Evolutionary conservation across 35 echinoderm and acorn worm species (phyloP).

Genomic region (Ophiothrix spiculata): DNA sequence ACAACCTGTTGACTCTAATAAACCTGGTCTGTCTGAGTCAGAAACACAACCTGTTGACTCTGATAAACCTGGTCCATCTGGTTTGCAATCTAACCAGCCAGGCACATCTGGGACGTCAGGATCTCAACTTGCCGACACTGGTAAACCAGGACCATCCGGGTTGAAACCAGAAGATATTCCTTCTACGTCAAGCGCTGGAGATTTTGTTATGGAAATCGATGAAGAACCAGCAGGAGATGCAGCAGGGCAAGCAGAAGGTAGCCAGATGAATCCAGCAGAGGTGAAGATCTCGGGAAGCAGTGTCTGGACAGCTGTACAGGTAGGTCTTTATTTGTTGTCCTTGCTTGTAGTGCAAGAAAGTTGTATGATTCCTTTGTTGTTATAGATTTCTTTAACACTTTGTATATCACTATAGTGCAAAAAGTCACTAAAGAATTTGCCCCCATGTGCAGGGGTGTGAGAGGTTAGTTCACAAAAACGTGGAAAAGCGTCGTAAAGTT

Average conservation of each 20-base stretch:
- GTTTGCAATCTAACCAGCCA: background rate
- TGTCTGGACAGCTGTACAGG: background rate
- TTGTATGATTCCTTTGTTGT: too few relatives aligned
- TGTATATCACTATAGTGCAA: too few relatives aligned
- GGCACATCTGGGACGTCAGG: too few relatives aligned
- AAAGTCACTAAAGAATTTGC: too few relatives aligned
- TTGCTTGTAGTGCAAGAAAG: too few relatives aligned
- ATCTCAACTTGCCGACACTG: background rate
- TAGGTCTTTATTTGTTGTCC: too few relatives aligned
- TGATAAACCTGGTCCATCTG: slow-evolving; percentile 5
- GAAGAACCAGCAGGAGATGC: background rate
- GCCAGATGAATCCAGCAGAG: background rate
- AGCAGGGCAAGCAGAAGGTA: background rate
- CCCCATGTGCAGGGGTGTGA: too few relatives aligned
- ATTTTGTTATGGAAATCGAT: background rate
- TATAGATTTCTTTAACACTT: too few relatives aligned
- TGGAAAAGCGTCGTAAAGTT: too few relatives aligned
- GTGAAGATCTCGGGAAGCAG: background rate
- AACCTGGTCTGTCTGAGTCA: background rate
- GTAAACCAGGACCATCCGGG: background rate
- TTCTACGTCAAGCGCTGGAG: background rate
- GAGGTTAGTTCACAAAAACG: too few relatives aligned
- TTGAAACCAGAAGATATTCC: background rate
- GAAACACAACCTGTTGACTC: background rate
- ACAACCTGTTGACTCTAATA: background rate